Percentiles rank a stretch among this genome's conserved stretches.
These are phyloP conservation scores for Simalia tracyae DNA, from an alignment of 2,797 vertebrate genomes.

Conservation along the genomic window DNA sequence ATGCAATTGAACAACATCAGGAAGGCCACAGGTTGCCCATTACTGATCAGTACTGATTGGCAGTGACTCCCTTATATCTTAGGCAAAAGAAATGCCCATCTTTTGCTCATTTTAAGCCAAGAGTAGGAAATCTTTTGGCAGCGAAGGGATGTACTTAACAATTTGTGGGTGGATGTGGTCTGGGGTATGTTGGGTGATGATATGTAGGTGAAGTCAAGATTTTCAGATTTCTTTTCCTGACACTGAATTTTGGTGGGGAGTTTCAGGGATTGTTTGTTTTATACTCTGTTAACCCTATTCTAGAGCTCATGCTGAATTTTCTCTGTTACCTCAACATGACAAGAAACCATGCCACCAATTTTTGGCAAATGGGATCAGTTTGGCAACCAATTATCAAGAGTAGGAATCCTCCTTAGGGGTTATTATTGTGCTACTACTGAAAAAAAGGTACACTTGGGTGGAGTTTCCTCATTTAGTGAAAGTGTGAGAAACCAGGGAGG, in stretches of 20 bases:
- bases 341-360: not conserved
- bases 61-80: not conserved
- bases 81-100: not conserved
- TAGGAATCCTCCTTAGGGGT: not conserved
- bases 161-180: not conserved
- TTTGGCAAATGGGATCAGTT: not conserved
- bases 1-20: not conserved
- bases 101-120: not conserved
- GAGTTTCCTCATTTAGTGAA: not conserved
- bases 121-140: not conserved
- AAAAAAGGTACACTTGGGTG: not conserved
- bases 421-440: not conserved
- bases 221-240: not conserved
- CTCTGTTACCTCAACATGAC: not conserved
- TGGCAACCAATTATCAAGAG: not conserved
- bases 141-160: not conserved
- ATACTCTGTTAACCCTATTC: not conserved
- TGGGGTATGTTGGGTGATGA: not conserved
- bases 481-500: not conserved
- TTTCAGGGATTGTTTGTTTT: not conserved
- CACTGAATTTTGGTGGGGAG: not conserved
- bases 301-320: not conserved
- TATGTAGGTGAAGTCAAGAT: not conserved
- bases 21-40: not conserved
- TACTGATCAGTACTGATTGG: not conserved